A percentile compares a stretch with the other conserved stretches of the same genome.
Conservation (phyloP, 2,888 invertebrate genomes). For the Oscheius sp. region DNA sequence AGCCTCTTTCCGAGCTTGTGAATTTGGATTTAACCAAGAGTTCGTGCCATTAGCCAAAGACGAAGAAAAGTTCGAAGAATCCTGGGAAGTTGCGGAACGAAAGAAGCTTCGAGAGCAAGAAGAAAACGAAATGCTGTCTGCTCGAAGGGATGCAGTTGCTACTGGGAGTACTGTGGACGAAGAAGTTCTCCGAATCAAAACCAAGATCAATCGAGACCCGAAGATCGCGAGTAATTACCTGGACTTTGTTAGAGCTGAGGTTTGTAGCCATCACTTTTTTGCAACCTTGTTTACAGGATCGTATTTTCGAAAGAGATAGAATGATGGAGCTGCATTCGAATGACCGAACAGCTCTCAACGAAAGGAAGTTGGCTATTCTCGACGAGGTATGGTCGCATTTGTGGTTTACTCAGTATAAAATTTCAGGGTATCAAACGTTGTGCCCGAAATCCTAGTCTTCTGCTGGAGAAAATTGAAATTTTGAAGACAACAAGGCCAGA, state of each 20-base stretch:
- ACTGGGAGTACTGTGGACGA: conserved; percentile 5
- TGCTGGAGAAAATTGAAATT: conserved; percentile 17
- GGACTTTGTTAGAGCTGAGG: conserved; percentile 3
- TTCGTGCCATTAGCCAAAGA: background rate
- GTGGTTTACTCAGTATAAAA: background rate
- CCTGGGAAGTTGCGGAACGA: background rate
- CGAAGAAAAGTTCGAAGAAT: too few species aligned
- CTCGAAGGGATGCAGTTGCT: background rate
- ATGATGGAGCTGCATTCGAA: background rate
- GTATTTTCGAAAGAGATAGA: conserved; percentile 9
- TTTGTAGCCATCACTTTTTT: background rate
- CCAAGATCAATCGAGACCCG: conserved; percentile 2
- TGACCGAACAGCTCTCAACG: conserved; percentile 14
- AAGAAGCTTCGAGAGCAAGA: background rate
- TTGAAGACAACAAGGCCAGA: conserved; percentile 12
- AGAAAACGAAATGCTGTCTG: background rate
- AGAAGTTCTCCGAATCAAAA: background rate
- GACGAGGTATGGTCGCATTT: conserved; percentile 5
- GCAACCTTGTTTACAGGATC: background rate
- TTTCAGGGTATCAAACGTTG: conserved; percentile 22
- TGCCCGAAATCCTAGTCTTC: background rate
- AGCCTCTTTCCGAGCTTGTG: background rate
- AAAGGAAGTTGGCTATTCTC: conserved; percentile 26
- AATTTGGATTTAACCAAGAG: background rate
- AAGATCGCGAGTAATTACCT: background rate